A percentile compares a stretch with the other conserved stretches of the same genome.
phyloP scores from a whole-genome alignment of 92 coral and sea anemone genomes.

The Muricea muricata region DNA sequence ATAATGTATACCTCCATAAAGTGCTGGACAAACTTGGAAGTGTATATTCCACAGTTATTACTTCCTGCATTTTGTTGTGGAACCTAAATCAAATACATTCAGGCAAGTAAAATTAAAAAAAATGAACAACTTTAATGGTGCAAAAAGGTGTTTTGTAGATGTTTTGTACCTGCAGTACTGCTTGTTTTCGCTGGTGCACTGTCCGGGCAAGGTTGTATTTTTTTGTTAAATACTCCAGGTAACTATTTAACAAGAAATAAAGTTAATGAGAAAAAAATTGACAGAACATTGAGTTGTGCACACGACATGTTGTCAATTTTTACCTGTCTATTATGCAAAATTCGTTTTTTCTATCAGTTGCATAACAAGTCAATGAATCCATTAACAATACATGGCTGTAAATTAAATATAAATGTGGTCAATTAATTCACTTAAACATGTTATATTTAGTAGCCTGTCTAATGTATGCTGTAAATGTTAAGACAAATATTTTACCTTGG shows the following conservation, averaged over 20 bases:
- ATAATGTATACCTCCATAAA: background rate
- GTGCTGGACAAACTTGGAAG: background rate
- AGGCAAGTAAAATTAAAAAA: background rate
- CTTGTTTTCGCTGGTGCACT: too few species aligned
- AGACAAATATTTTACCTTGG: background rate
- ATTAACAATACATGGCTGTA: background rate
- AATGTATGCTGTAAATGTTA: background rate
- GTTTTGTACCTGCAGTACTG: background rate
- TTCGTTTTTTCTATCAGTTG: background rate
- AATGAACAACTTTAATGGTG: background rate
- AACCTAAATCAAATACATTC: background rate
- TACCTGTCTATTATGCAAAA: background rate
- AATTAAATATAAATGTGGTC: background rate
- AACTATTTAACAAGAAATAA: background rate
- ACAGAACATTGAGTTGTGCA: background rate
- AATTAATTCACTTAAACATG: background rate
- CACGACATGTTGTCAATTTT: background rate
- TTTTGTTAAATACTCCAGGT: background rate
- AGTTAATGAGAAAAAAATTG: background rate
- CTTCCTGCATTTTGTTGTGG: background rate
- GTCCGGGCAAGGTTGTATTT: too few species aligned
- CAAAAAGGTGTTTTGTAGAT: background rate
- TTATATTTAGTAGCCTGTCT: background rate
- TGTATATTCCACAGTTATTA: constrained; percentile 10
- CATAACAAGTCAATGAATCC: constrained; percentile 8